phyloP scores from a whole-genome alignment of 2,888 invertebrate species.

The Stomorhina lunata region DNA sequence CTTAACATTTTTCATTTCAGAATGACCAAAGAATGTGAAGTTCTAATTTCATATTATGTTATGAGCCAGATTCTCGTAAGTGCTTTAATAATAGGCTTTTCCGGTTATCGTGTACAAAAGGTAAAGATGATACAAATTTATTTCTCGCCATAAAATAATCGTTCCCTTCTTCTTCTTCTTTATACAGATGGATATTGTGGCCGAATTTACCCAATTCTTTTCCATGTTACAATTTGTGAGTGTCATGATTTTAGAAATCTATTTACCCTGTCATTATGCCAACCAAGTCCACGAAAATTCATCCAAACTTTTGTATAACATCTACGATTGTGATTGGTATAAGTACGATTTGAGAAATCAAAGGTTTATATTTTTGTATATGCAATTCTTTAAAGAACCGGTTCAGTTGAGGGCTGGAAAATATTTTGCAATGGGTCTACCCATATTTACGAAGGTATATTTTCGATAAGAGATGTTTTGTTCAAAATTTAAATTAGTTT shows the following conservation, averaged over 20 bases:
- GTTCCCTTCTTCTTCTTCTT: background rate
- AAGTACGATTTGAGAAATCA: constrained; percentile 68
- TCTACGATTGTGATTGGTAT: constrained; percentile 74
- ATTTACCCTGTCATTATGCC: constrained; percentile 75
- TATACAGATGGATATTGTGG: constrained; percentile 66
- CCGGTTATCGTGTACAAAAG: constrained; percentile 70
- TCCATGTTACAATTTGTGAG: constrained; percentile 69
- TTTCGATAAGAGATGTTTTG: too few species aligned
- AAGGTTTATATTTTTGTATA: constrained; percentile 71
- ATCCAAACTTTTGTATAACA: constrained; percentile 67
- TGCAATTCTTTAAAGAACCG: constrained; percentile 74
- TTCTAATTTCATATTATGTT: constrained; percentile 70
- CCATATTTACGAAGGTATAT: constrained; percentile 74
- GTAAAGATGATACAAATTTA: constrained; percentile 11
- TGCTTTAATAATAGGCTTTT: constrained; percentile 73
- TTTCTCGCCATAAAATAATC: background rate
- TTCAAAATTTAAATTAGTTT: too few species aligned
- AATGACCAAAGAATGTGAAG: constrained; percentile 65
- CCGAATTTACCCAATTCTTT: constrained; percentile 66
- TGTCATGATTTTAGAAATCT: constrained; percentile 75
- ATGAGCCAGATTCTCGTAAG: constrained; percentile 72
- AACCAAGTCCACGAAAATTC: constrained; percentile 73
- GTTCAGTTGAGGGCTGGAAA: constrained; percentile 70
- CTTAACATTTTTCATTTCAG: constrained; percentile 35
- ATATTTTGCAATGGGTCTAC: constrained; percentile 74